A percentile compares a stretch with the other conserved stretches of the same genome.
Conservation (phyloP, 2,797 vertebrate genomes). For the Melanotaenia nigrans region DNA sequence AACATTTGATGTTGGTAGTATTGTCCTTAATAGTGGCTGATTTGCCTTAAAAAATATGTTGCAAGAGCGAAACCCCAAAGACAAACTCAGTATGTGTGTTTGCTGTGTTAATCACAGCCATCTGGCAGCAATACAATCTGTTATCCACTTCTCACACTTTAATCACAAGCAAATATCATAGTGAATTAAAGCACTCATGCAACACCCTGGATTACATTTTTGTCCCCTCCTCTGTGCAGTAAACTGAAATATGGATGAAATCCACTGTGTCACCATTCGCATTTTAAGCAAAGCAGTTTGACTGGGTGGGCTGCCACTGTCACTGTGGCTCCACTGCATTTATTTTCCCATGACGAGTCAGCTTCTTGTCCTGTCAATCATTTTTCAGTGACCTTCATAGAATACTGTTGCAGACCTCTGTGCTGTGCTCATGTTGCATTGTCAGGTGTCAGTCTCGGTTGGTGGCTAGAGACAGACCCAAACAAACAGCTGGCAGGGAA, state of each 20-base stretch:
- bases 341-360: slow-evolving; percentile 57
- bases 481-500: slow-evolving; percentile 53
- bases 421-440: slow-evolving; percentile 42
- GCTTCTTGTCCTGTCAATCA: slow-evolving; percentile 69
- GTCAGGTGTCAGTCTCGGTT: slow-evolving; percentile 69
- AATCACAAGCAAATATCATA: slow-evolving; percentile 11
- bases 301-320: slow-evolving; percentile 72
- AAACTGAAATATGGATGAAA: slow-evolving; percentile 57
- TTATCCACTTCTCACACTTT: slow-evolving; percentile 35
- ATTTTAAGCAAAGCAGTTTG: slow-evolving; percentile 52
- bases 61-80: slow-evolving; percentile 24
- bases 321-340: slow-evolving; percentile 56
- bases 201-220: slow-evolving; percentile 34
- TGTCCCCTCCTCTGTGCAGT: slow-evolving; percentile 25
- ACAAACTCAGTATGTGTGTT: slow-evolving; percentile 36
- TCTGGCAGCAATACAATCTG: slow-evolving; percentile 46
- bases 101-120: slow-evolving; percentile 44
- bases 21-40: slow-evolving; percentile 36
- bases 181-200: slow-evolving; percentile 17
- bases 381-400: slow-evolving; percentile 65
- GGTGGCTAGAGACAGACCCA: slow-evolving; percentile 52
- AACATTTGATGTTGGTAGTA: slow-evolving; percentile 45
- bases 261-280: slow-evolving; percentile 49
- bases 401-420: slow-evolving; percentile 45
- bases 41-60: slow-evolving; percentile 21